Evolutionary conservation across 2,888 invertebrate genomes (phyloP).

Genomic region (Polydrusus pterygomalis): DNA sequence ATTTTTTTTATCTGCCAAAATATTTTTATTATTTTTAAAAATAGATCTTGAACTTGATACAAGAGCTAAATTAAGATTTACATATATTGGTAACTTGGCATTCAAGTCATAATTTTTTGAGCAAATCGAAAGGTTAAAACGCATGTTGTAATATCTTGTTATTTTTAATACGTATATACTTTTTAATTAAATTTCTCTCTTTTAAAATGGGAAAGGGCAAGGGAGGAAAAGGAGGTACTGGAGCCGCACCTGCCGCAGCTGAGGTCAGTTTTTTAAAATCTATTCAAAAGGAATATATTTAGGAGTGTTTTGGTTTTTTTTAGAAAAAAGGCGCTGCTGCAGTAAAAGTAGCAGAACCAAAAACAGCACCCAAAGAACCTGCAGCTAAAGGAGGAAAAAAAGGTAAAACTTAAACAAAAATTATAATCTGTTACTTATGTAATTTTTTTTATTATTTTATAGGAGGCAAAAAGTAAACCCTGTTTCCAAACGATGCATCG

Average conservation of each 20-base stretch:
- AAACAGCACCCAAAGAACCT: slow-evolving; percentile 50
- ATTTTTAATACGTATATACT: not conserved
- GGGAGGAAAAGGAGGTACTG: slow-evolving; percentile 57
- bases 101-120: slow-evolving; percentile 5
- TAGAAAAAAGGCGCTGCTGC: slow-evolving; percentile 48
- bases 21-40: slow-evolving; percentile 14
- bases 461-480: slow-evolving; percentile 43
- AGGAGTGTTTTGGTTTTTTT: not conserved
- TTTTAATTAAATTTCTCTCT: slow-evolving; percentile 22
- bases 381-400: slow-evolving; percentile 58
- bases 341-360: slow-evolving; percentile 51
- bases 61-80: slow-evolving; percentile 24
- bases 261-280: slow-evolving; percentile 30
- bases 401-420: slow-evolving; percentile 44
- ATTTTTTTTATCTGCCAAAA: slow-evolving; percentile 17
- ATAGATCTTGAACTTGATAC: slow-evolving; percentile 34
- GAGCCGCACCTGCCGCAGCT: slow-evolving; percentile 40
- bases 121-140: not conserved
- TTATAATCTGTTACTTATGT: not conserved
- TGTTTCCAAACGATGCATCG: not conserved
- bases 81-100: slow-evolving; percentile 12
- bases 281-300: not conserved
- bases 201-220: slow-evolving; percentile 60
- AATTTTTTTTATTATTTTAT: slow-evolving; percentile 18
- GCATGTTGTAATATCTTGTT: not conserved